phyloP scores from a whole-genome alignment of 1,140 invertebrate species.

The Drosophila littoralis region DNA sequence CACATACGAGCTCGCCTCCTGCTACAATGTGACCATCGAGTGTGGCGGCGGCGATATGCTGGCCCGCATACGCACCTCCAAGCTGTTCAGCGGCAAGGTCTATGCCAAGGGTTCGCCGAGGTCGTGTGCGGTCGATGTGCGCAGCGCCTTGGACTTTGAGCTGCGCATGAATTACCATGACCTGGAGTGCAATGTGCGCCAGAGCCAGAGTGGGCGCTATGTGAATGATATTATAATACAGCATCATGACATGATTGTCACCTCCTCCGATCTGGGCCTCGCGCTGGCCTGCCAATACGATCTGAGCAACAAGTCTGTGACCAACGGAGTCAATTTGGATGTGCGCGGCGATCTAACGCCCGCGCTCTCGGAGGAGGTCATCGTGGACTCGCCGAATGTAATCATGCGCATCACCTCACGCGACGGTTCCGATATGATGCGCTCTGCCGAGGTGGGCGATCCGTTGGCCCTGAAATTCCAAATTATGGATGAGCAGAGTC shows the following conservation, averaged over 20 bases:
- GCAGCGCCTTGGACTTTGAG: conserved; percentile 93
- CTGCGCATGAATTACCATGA: conserved; percentile 96
- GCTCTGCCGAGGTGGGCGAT: conserved; percentile 93
- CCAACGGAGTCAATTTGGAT: conserved; percentile 95
- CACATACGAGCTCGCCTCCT: conserved; percentile 96
- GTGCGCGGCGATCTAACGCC: conserved; percentile 93
- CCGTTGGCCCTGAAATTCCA: conserved; percentile 96
- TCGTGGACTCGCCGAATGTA: conserved; percentile 94
- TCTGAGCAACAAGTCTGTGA: conserved; percentile 95
- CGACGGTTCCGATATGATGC: conserved; percentile 89
- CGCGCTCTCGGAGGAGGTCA: conserved; percentile 86
- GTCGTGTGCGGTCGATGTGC: conserved; percentile 94
- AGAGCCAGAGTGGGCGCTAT: conserved; percentile 93
- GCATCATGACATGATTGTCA: conserved; percentile 97
- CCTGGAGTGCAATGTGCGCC: conserved; percentile 94
- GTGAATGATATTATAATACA: conserved; percentile 96
- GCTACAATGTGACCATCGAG: conserved; percentile 97
- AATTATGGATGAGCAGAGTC: conserved; percentile 95
- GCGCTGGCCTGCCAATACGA: conserved; percentile 97
- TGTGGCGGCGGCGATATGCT: conserved; percentile 96
- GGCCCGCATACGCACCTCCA: conserved; percentile 95
- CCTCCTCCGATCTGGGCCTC: conserved; percentile 95
- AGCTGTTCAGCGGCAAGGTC: conserved; percentile 96
- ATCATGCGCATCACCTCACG: conserved; percentile 96
- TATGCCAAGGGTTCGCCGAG: conserved; percentile 97